phyloP scores from a whole-genome alignment of 2,113 vertebrate species.

The Dendropsophus ebraccatus region DNA sequence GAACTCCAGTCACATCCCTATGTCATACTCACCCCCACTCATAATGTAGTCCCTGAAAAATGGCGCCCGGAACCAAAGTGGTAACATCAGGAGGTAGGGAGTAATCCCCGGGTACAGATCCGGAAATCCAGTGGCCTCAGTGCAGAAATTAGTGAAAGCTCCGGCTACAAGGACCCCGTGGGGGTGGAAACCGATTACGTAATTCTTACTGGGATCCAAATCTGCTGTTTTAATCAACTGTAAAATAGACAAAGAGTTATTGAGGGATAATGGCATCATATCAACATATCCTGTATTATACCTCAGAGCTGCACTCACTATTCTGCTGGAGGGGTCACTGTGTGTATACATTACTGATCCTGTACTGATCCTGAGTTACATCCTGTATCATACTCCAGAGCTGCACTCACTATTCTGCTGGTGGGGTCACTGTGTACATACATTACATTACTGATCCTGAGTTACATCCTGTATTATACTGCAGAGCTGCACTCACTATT shows the following conservation, averaged over 20 bases:
- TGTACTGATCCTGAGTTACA: neutral
- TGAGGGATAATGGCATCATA: too few relatives aligned
- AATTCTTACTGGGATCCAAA: conserved; percentile 86
- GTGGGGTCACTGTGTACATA: too few relatives aligned
- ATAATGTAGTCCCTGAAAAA: conserved; percentile 92
- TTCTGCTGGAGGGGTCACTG: neutral
- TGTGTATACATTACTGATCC: neutral
- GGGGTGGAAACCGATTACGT: conserved; percentile 89
- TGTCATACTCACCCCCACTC: conserved; percentile 78
- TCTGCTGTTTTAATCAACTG: conserved; percentile 90
- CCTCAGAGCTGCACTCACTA: too few relatives aligned
- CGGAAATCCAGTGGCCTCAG: conserved; percentile 79
- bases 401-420: too few relatives aligned
- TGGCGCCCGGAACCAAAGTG: conserved; percentile 85
- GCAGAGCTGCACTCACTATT: neutral
- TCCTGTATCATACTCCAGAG: neutral
- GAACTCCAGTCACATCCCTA: neutral
- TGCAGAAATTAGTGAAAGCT: conserved; percentile 89
- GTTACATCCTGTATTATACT: neutral
- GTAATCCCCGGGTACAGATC: conserved; percentile 81
- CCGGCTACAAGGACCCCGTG: conserved; percentile 86
- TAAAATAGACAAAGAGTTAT: neutral
- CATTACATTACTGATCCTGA: neutral
- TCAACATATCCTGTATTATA: too few relatives aligned
- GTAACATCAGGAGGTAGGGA: conserved; percentile 84